These are phyloP conservation scores for Decapterus maruadsi DNA, from an alignment of 2,797 vertebrate species.

Conservation along the genomic window DNA sequence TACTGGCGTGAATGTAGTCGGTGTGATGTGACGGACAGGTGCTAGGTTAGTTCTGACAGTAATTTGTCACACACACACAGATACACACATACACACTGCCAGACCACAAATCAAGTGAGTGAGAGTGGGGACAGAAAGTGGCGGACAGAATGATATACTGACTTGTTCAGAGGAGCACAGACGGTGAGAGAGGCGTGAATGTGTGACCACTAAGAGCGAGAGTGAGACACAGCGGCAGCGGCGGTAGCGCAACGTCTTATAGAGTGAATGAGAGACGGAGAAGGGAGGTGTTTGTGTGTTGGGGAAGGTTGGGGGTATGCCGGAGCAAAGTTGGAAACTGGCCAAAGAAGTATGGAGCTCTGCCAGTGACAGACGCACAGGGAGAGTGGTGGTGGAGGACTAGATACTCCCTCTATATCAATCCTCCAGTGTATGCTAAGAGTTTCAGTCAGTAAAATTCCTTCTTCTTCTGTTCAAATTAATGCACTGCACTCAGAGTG, in stretches of 20 bases:
- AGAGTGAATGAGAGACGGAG: slow-evolving; percentile 40
- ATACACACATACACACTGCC: slow-evolving; percentile 3
- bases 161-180: slow-evolving; percentile 38
- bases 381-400: slow-evolving; percentile 11
- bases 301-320: slow-evolving; percentile 23
- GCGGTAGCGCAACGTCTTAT: slow-evolving; percentile 45
- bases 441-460: slow-evolving; percentile 47
- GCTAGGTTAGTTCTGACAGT: slow-evolving; percentile 31
- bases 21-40: slow-evolving; percentile 10
- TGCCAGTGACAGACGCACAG: slow-evolving; percentile 50
- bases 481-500: slow-evolving; percentile 22
- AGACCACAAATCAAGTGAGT: slow-evolving; percentile 13
- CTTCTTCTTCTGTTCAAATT: slow-evolving; percentile 45
- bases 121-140: slow-evolving; percentile 29
- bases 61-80: not conserved
- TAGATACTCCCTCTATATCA: slow-evolving; percentile 54
- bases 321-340: slow-evolving; percentile 52
- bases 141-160: slow-evolving; percentile 34
- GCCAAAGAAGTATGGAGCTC: slow-evolving; percentile 54
- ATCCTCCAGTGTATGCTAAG: slow-evolving; percentile 42
- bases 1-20: slow-evolving; percentile 7
- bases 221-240: slow-evolving; percentile 21
- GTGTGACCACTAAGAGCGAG: slow-evolving; percentile 29
- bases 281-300: slow-evolving; percentile 34
- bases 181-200: slow-evolving; percentile 25